Percentiles rank a stretch among this genome's conserved stretches.
Evolutionary conservation across 2,888 invertebrate genomes (phyloP).

Genomic region (Scaptomyza polygonia): DNA sequence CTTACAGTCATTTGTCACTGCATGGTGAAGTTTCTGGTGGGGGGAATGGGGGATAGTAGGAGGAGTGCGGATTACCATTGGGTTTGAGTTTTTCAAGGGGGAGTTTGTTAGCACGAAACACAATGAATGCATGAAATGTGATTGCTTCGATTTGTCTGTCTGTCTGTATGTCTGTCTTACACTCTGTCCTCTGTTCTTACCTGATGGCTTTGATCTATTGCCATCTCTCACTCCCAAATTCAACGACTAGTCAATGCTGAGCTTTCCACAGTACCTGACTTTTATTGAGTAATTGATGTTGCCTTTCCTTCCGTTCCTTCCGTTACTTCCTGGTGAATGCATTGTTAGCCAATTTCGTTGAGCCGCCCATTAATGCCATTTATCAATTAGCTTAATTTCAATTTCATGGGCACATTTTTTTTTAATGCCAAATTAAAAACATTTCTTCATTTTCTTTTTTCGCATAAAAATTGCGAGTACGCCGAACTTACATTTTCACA

Average conservation of each 20-base stretch:
- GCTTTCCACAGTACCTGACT: constrained; percentile 34
- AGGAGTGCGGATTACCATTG: constrained; percentile 4
- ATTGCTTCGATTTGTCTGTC: constrained; percentile 51
- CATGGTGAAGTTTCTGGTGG: not conserved
- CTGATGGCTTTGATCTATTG: constrained; percentile 63
- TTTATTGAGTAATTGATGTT: constrained; percentile 66
- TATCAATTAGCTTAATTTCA: constrained; percentile 51
- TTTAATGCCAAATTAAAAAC: constrained; percentile 3
- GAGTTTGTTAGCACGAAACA: constrained; percentile 32
- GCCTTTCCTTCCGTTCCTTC: constrained; percentile 11
- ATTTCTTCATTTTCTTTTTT: not conserved
- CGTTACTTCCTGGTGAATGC: not conserved
- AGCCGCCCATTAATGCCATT: constrained; percentile 17
- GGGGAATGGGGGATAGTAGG: not conserved
- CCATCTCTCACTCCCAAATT: not conserved
- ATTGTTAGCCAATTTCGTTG: constrained; percentile 21
- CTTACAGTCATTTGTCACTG: constrained; percentile 39
- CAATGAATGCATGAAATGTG: constrained; percentile 57
- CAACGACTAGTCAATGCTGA: not conserved
- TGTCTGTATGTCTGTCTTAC: constrained; percentile 4
- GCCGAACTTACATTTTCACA: constrained; percentile 6
- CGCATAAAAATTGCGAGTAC: not conserved
- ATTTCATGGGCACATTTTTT: constrained; percentile 15
- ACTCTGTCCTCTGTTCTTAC: constrained; percentile 22
- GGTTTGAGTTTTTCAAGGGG: not conserved